These are phyloP conservation scores for Heterohyrax brucei DNA, from an alignment of 2,797 vertebrate genomes.

Conservation along the genomic window DNA sequence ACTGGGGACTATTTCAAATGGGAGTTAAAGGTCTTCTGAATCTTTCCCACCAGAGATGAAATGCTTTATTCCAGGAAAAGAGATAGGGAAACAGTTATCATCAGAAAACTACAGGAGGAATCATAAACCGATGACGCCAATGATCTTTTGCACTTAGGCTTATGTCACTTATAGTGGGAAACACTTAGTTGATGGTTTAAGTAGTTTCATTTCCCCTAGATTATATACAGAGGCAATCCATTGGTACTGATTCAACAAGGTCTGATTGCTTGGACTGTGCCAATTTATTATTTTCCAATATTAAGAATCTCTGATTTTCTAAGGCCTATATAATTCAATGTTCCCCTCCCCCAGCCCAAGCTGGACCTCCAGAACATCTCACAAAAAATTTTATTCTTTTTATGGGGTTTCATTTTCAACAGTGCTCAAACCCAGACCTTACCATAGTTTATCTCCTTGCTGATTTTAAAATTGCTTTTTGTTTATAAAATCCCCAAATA, in stretches of 20 bases:
- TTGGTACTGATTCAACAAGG: background rate
- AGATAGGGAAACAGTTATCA: background rate
- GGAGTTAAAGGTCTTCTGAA: conserved; percentile 42
- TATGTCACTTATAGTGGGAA: background rate
- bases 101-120: conserved; percentile 27
- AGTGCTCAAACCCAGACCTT: background rate
- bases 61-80: conserved; percentile 3
- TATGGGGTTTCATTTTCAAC: background rate
- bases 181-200: background rate
- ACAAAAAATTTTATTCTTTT: background rate
- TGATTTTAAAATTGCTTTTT: background rate
- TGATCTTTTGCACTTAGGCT: conserved; percentile 50
- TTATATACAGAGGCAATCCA: background rate
- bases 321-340: background rate
- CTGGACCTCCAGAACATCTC: accelerated
- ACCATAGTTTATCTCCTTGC: background rate
- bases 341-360: too few relatives aligned
- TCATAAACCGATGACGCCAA: background rate
- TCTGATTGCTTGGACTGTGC: background rate
- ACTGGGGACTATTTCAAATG: background rate
- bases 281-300: background rate
- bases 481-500: background rate
- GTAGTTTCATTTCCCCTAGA: background rate
- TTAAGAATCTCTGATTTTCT: background rate
- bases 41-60: conserved; percentile 30